These are phyloP conservation scores for Stegana nigrithorax DNA, from an alignment of 2,888 invertebrate species.

Conservation along the genomic window DNA sequence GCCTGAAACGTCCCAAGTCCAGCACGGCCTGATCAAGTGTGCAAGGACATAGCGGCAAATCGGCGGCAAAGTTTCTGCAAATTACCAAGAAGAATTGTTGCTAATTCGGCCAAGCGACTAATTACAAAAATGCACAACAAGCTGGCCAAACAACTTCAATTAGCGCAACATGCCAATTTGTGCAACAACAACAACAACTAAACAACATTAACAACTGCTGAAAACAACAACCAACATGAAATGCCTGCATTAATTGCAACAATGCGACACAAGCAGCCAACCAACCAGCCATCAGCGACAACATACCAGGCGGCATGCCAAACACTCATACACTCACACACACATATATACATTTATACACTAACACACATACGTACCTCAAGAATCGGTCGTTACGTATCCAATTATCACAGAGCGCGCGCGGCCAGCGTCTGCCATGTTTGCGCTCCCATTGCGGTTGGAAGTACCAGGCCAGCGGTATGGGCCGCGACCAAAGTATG, in stretches of 20 bases:
- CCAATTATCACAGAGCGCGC: constrained; percentile 90
- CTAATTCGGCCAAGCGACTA: background rate
- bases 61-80: constrained; percentile 84
- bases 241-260: background rate
- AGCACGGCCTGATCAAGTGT: constrained; percentile 88
- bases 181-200: too few relatives aligned
- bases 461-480: constrained; percentile 94
- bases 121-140: background rate
- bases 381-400: constrained; percentile 83
- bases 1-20: constrained; percentile 93
- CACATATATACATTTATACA: too few relatives aligned
- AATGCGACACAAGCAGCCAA: too few relatives aligned
- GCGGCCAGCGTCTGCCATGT: constrained; percentile 86
- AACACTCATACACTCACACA: background rate
- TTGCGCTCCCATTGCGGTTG: constrained; percentile 86
- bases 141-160: constrained; percentile 15
- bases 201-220: too few relatives aligned
- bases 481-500: constrained; percentile 89
- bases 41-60: constrained; percentile 90
- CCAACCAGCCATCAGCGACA: background rate
- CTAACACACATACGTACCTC: constrained; percentile 63
- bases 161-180: constrained; percentile 11
- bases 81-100: background rate
- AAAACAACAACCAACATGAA: background rate
- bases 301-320: background rate